phyloP scores from a whole-genome alignment of 2,113 vertebrate species.

The Ceyx margarethae region DNA sequence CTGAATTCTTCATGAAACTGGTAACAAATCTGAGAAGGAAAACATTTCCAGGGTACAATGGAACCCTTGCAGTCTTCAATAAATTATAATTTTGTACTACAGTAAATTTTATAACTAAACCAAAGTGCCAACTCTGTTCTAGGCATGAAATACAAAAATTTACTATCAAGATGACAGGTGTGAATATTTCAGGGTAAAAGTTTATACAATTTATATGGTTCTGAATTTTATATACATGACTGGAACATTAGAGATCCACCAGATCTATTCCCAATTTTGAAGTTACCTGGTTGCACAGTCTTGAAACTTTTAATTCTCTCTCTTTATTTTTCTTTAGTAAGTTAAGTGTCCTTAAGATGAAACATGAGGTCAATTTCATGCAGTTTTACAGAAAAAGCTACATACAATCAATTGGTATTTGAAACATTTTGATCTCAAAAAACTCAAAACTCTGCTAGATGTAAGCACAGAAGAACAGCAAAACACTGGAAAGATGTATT shows the following conservation, averaged over 20 bases:
- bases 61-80: not conserved
- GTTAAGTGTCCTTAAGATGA: not conserved
- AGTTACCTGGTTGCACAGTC: not conserved
- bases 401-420: not conserved
- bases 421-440: not conserved
- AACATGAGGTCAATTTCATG: not conserved
- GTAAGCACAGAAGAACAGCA: not conserved
- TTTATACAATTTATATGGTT: not conserved
- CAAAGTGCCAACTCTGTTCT: not conserved
- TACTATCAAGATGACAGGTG: not conserved
- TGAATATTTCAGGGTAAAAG: not conserved
- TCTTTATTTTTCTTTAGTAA: not conserved
- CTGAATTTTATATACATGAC: not conserved
- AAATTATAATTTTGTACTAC: not conserved
- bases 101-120: not conserved
- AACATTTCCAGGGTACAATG: not conserved
- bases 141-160: not conserved
- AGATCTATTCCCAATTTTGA: not conserved
- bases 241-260: not conserved
- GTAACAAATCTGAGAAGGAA: too few relatives aligned
- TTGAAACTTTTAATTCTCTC: not conserved
- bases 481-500: not conserved
- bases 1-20: too few relatives aligned
- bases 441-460: not conserved
- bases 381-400: not conserved